phyloP scores from a whole-genome alignment of 2,888 invertebrate species.

The Apamea sordens region DNA sequence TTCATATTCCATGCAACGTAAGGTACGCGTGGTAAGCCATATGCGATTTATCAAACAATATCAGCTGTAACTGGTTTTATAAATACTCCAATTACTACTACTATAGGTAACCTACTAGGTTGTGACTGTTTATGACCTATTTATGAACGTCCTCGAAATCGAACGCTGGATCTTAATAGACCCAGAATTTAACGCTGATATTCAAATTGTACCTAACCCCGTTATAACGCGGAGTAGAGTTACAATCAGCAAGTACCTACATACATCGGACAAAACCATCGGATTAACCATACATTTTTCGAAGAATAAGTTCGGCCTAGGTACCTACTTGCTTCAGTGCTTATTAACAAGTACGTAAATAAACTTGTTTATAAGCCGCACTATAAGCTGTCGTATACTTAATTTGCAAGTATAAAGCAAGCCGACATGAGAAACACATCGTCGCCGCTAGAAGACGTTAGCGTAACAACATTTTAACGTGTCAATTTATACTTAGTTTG shows the following conservation, averaged over 20 bases:
- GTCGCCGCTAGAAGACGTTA: constrained; percentile 58
- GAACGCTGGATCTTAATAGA: background rate
- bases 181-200: background rate
- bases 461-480: constrained; percentile 71
- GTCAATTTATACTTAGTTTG: constrained; percentile 74
- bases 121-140: background rate
- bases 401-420: constrained; percentile 14
- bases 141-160: background rate
- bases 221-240: background rate
- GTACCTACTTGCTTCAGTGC: too few species aligned
- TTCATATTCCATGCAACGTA: background rate
- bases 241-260: background rate
- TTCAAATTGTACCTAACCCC: background rate
- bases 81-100: background rate
- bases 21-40: background rate
- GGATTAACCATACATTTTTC: background rate
- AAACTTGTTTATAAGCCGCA: background rate
- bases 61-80: background rate
- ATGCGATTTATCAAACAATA: background rate
- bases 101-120: background rate
- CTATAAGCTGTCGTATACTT: background rate
- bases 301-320: too few species aligned
- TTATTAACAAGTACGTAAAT: background rate
- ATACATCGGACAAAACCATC: background rate
- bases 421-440: constrained; percentile 25